Base-by-base conservation (phyloP, 2,113 vertebrate species). In the Syrmaticus mikado region DNA sequence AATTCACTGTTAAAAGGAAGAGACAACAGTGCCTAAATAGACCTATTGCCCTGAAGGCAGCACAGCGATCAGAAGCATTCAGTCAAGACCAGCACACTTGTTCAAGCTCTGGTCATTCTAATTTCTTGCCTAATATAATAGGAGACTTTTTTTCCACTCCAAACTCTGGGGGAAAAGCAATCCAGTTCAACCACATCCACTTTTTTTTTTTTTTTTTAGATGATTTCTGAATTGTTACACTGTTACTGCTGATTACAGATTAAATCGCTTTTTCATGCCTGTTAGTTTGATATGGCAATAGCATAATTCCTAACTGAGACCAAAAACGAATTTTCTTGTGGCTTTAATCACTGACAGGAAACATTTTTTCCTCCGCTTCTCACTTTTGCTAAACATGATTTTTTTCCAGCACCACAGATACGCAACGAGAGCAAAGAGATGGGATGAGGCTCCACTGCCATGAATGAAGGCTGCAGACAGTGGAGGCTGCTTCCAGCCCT, bases 301-400 rank as follows among this genome's bases (percentile, higher is more conserved):
- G 32, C 1, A 0, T 1, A 2, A 45, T 50, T 74, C 41, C 21
- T 22, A 64, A 72, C 24, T n/a, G 58, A 76, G 71, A 65, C 28
- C 21, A 82, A 87, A 96, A 62, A 53, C 70, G 10, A 80, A 82
- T 57, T 48, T 94, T 30, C 62, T 76, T 67, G 52, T 14, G 73
- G 85, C 38, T 89, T 80, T 80, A 62, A 90, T 95, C 90, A 92
- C 18, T 62, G 55, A 82, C 19, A 67, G n/a, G 14, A 91, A 92
- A 90, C 46, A 73, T 40, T 61, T 61, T 70, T 94, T 65, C 45
- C 24, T 16, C 7, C 58, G 34, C 15, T 34, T 52, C 55, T 87
- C 92, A 76, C 84, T 70, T 95, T 94, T 78, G 71, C 65, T 85
- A 91, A 95, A 77, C 4, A 3, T 32, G 7, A 66, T 38, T 74